Evolutionary conservation across 2,113 vertebrate species (phyloP).

Genomic region (Machaerirhynchus nigripectus): DNA sequence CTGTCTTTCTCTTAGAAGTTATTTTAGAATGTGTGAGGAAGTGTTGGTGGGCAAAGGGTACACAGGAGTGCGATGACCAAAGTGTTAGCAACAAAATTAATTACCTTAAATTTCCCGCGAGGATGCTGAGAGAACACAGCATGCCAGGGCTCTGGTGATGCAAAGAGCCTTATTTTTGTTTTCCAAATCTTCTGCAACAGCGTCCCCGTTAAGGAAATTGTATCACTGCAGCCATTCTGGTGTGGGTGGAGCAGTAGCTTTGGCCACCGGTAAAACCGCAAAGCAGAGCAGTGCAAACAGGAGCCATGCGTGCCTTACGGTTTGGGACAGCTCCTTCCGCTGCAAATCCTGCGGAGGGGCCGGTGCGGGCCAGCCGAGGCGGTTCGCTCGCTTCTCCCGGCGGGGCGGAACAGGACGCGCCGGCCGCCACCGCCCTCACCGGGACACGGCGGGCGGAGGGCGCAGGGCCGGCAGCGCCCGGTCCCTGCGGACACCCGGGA

Average conservation of each 20-base stretch:
- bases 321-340: fast-evolving
- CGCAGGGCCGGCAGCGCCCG: too few relatives aligned
- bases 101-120: not conserved
- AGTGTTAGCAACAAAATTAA: not conserved
- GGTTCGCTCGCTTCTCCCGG: too few relatives aligned
- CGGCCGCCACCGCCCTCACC: not conserved
- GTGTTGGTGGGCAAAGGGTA: not conserved
- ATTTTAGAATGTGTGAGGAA: not conserved
- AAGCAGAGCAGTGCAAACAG: fast-evolving
- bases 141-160: not conserved
- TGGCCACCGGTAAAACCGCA: too few relatives aligned
- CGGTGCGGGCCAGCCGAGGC: too few relatives aligned
- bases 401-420: not conserved
- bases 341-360: not conserved
- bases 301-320: fast-evolving
- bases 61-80: fast-evolving
- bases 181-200: not conserved
- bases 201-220: not conserved
- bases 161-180: not conserved
- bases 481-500: not conserved
- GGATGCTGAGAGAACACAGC: not conserved
- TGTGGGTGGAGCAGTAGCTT: not conserved
- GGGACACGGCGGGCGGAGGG: not conserved
- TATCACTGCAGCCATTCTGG: not conserved
- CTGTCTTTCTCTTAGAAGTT: not conserved